Conservation (phyloP, 2,797 vertebrate genomes). For the Falco novaeseelandiae region DNA sequence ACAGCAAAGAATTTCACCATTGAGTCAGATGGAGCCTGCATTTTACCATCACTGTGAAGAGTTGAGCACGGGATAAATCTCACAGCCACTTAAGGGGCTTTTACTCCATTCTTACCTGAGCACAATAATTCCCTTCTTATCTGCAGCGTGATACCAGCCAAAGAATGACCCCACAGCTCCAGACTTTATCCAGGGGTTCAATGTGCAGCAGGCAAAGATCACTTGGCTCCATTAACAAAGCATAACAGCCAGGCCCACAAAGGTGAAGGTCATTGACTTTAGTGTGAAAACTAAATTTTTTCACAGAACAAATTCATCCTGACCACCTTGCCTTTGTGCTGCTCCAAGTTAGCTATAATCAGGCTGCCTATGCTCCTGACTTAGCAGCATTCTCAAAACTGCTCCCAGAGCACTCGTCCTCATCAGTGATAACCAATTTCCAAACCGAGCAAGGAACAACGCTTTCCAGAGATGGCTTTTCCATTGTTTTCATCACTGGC, state of each 20-base stretch:
- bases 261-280: not conserved
- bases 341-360: not conserved
- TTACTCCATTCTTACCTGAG: not conserved
- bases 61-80: not conserved
- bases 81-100: not conserved
- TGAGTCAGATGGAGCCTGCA: rapidly evolving
- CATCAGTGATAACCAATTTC: not conserved
- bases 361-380: not conserved
- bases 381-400: not conserved
- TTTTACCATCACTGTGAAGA: not conserved
- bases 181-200: not conserved
- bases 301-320: not conserved
- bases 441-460: not conserved
- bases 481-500: not conserved
- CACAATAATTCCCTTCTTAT: not conserved
- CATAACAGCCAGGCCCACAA: not conserved
- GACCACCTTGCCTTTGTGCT: not conserved
- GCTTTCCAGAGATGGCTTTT: not conserved
- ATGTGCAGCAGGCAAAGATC: not conserved
- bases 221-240: not conserved
- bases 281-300: not conserved
- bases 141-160: not conserved
- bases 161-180: not conserved
- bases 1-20: not conserved
- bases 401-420: constrained; percentile 34